These are phyloP conservation scores for Spicauda simplicius DNA, from an alignment of 2,888 invertebrate genomes.

Conservation along the genomic window DNA sequence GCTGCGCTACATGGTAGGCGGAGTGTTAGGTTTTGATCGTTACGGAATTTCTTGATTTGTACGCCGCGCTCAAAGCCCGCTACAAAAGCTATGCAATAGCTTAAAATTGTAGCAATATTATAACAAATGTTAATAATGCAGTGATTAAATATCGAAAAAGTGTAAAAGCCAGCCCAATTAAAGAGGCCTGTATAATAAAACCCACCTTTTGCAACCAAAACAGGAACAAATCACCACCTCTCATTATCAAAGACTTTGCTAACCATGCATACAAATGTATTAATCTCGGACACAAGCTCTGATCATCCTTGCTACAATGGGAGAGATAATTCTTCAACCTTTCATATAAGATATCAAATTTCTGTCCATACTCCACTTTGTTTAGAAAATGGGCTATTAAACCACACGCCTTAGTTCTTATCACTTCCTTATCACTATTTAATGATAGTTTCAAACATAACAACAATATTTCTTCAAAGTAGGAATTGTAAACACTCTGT, in stretches of 20 bases:
- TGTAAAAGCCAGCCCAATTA: no score
- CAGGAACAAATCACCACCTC: slow-evolving; percentile 66
- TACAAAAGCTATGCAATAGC: no score
- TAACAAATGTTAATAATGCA: no score
- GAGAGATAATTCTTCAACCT: slow-evolving; percentile 58
- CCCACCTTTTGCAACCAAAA: slow-evolving; percentile 76
- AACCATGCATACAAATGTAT: slow-evolving; percentile 74
- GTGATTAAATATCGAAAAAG: no score
- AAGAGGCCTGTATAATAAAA: no score
- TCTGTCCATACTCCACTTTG: slow-evolving; percentile 75
- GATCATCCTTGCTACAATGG: slow-evolving; percentile 52
- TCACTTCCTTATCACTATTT: slow-evolving; percentile 55
- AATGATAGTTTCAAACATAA: slow-evolving; percentile 66
- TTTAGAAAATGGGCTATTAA: slow-evolving; percentile 85
- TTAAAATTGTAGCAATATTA: no score
- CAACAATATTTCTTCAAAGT: slow-evolving; percentile 63
- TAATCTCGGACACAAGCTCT: slow-evolving; percentile 56
- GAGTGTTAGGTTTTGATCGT: no score
- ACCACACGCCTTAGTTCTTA: slow-evolving; percentile 73
- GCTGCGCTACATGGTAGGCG: no score
- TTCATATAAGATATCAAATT: slow-evolving; percentile 70
- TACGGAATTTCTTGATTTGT: no score
- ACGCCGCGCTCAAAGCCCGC: no score
- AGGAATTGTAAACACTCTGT: slow-evolving; percentile 61
- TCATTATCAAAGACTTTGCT: slow-evolving; percentile 68